Evolutionary conservation across 2,797 vertebrate species (phyloP), one percentile per base, ranked within the genome.

Genomic region (Cuniculus paca): DNA sequence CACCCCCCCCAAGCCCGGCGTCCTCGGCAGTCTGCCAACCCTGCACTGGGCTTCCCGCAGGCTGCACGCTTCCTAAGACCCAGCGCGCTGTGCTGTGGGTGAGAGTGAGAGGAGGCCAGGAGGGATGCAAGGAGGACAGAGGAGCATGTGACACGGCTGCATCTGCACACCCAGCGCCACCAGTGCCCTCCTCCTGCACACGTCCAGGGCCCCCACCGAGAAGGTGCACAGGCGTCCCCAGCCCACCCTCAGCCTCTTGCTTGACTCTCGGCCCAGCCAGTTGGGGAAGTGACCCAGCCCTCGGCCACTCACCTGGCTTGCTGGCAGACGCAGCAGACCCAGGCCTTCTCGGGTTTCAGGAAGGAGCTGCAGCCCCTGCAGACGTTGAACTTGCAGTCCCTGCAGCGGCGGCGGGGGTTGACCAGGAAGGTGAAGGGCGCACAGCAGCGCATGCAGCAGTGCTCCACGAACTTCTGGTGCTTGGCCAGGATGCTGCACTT

Each of bases 371-470:
- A 99, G 99, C 98, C 98, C 98, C 99, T 99, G 99, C 99, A 99
- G 97, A 99, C 99, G 96, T 99, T 99, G 98, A 99, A 99, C 97
- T 98, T 99, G 98, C 99, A 99, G 96, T 99, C 99, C 79, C 99
- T 98, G 75, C 99, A 99, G 91, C 98, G 99, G 54, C 99, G 99
- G 97, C 99, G 99, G 95, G 99, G 99, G 98, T 99, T 99, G 98
- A 99, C 98, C 42, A 99, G 99, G 98, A 99, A 99, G 22, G 99
- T 99, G 99, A 99, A 99, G 94, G 99, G 99, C 14, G 99, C 97
- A 54, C 99, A 99, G 98, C 99, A 99, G 97, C 99, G 99, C 98
- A 99, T 99, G 95, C 99, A 99, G 98, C 99, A 99, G 98, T 99
- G 99, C 97, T 99, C 99, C 28, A 99, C 99, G 97, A 99, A 99